Evolutionary conservation across 2,113 vertebrate genomes (phyloP), one percentile per base, ranked within the genome.

Genomic region (Chloropsis hardwickii): DNA sequence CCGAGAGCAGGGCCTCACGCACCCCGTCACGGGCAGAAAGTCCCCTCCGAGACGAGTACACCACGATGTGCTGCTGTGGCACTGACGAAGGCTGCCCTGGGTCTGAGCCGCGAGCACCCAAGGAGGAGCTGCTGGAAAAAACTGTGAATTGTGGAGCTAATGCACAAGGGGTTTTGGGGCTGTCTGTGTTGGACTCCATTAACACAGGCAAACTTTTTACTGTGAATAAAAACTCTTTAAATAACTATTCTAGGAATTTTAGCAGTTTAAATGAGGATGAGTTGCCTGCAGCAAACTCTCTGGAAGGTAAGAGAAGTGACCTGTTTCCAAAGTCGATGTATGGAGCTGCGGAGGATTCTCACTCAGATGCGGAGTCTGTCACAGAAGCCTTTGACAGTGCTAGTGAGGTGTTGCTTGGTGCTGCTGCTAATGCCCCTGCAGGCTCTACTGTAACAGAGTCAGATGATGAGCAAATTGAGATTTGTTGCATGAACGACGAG

Each of bases 381-480:
- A 69, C 94, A 0, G 98, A 98, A 71, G 90, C 74, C 25, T 91
- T 96, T 6, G 94, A 83, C 4, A 73, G 69, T 50, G 25, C 84
- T 71, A 65, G 80, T 64, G 92, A 88, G 22, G 16, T 62, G 39
- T 72, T 94, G 21, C 61, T 44, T 64, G 91, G 91, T 0, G 2
- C 81, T 84, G 71, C 83, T 79, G 82, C 94, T 56, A n/a, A 73
- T 6, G 16, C 84, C 27, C 57, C 95, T 37, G 61, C 65, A 42
- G 83, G 54, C 37, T 94, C 82, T 44, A 70, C 86, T 12, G 71
- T 91, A 25, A 40, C 74, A 1, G 98, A 98, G 48, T 98, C 98
- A 0, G 98, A 99, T 39, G 98, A 98, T 44, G 99, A 99, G n/a
- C 98, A 98, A 51, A 97, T 99, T 66, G 99, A 99, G 96, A 98